These are phyloP conservation scores for Drosophila albomicans DNA, from an alignment of 1,140 invertebrate species.

Conservation along the genomic window DNA sequence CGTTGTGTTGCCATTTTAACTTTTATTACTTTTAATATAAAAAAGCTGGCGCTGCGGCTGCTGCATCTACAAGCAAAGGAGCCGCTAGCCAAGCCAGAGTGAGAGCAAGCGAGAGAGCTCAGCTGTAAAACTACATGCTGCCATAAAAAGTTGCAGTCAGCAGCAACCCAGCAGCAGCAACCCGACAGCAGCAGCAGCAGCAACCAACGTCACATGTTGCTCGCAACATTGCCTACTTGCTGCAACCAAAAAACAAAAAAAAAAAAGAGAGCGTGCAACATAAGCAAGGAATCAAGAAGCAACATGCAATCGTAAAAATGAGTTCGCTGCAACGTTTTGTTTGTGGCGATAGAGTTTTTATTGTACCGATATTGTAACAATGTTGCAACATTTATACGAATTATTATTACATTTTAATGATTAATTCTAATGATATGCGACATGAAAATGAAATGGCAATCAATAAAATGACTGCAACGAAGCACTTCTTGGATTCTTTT, in stretches of 20 bases:
- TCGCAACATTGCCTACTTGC: slow-evolving; percentile 44
- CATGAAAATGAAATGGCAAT: slow-evolving; percentile 73
- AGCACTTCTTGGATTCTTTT: slow-evolving; percentile 29
- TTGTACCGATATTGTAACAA: slow-evolving; percentile 57
- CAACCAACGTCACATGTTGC: slow-evolving; percentile 61
- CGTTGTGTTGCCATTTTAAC: slow-evolving; percentile 68
- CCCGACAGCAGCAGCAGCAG: slow-evolving; percentile 20
- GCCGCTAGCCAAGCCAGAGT: slow-evolving; percentile 23
- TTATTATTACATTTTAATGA: slow-evolving; percentile 85
- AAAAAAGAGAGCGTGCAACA: slow-evolving; percentile 12
- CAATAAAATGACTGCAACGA: slow-evolving; percentile 55
- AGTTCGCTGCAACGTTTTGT: slow-evolving; percentile 67
- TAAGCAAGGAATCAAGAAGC: slow-evolving; percentile 25
- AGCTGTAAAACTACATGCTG: slow-evolving; percentile 80
- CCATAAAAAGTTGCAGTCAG: slow-evolving; percentile 75
- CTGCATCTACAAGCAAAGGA: slow-evolving; percentile 23
- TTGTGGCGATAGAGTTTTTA: slow-evolving; percentile 22
- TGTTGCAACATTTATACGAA: slow-evolving; percentile 82
- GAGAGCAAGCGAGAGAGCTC: slow-evolving; percentile 26
- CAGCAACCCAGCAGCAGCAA: slow-evolving; percentile 16
- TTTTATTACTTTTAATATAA: slow-evolving; percentile 84
- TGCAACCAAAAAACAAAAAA: slow-evolving; percentile 1
- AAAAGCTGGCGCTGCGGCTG: slow-evolving; percentile 57
- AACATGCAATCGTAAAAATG: slow-evolving; percentile 71
- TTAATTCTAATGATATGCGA: slow-evolving; percentile 84